A percentile compares a stretch with the other conserved stretches of the same genome.
Evolutionary conservation across 1,140 invertebrate species (phyloP).

Genomic region (Lepidurus couesii): DNA sequence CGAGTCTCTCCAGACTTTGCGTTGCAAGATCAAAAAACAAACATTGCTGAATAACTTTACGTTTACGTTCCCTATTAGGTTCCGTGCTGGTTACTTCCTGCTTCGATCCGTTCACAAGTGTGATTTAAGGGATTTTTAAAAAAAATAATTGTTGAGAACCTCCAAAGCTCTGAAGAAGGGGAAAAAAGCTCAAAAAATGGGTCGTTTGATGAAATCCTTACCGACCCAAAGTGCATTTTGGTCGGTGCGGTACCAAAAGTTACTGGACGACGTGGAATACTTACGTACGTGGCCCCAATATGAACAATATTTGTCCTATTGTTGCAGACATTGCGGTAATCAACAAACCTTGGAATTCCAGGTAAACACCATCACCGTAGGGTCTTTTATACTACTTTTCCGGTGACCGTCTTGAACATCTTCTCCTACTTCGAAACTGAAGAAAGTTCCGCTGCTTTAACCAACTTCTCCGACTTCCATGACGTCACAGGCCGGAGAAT

Average conservation of each 20-base stretch:
- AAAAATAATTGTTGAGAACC: not conserved
- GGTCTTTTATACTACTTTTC: not conserved
- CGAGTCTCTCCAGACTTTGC: not conserved
- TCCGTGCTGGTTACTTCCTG: not conserved
- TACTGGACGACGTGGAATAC: conserved; percentile 18
- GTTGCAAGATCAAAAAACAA: not conserved
- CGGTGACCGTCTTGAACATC: not conserved
- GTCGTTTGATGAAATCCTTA: conserved; percentile 5
- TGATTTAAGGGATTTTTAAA: not conserved
- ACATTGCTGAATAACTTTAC: not conserved
- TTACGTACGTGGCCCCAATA: conserved; percentile 10
- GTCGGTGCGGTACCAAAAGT: conserved; percentile 13
- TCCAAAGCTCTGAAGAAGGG: not conserved
- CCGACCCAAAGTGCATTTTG: not conserved
- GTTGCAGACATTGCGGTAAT: conserved; percentile 2
- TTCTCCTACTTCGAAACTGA: not conserved
- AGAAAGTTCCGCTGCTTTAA: not conserved
- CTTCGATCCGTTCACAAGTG: not conserved
- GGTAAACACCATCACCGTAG: conserved; percentile 10
- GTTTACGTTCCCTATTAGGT: not conserved
- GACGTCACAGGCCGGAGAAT: not conserved
- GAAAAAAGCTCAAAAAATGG: not conserved
- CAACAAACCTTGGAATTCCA: conserved; percentile 22
- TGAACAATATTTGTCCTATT: not conserved
- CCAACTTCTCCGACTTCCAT: not conserved